phyloP scores from a whole-genome alignment of 2,888 invertebrate genomes.

The Dryomyza anilis region DNA sequence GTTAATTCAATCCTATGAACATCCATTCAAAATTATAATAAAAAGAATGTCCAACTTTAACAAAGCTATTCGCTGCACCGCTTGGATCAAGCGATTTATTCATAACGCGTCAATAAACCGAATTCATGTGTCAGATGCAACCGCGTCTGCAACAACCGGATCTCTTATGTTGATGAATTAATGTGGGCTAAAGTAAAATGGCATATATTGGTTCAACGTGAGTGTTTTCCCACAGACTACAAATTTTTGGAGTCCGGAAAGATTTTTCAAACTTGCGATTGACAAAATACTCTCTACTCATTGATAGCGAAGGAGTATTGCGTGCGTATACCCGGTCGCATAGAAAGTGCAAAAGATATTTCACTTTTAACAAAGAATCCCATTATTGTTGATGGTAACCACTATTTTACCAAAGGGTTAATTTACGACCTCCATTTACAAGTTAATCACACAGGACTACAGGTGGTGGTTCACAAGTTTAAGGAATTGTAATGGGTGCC shows the following conservation, averaged over 20 bases:
- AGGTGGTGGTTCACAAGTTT: background rate
- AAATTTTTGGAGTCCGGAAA: background rate
- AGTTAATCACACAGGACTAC: background rate
- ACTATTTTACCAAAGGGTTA: background rate
- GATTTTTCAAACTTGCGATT: background rate
- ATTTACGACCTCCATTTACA: slow-evolving; percentile 1
- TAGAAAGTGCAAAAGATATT: slow-evolving; percentile 3
- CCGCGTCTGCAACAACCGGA: background rate
- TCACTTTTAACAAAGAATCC: background rate
- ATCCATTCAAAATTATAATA: background rate
- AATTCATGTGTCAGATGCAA: background rate
- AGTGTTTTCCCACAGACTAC: background rate
- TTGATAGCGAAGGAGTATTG: background rate
- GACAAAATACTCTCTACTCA: background rate
- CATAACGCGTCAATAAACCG: background rate
- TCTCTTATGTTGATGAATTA: background rate
- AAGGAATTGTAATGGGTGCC: slow-evolving; percentile 9
- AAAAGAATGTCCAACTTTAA: background rate
- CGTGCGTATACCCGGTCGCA: background rate
- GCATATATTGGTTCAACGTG: background rate
- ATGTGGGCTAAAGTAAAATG: background rate
- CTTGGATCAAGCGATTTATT: background rate
- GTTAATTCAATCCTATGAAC: background rate
- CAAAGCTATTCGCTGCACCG: background rate
- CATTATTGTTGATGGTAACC: background rate